Conservation (phyloP, 2,113 vertebrate species). For the Micronycteris hirsuta region DNA sequence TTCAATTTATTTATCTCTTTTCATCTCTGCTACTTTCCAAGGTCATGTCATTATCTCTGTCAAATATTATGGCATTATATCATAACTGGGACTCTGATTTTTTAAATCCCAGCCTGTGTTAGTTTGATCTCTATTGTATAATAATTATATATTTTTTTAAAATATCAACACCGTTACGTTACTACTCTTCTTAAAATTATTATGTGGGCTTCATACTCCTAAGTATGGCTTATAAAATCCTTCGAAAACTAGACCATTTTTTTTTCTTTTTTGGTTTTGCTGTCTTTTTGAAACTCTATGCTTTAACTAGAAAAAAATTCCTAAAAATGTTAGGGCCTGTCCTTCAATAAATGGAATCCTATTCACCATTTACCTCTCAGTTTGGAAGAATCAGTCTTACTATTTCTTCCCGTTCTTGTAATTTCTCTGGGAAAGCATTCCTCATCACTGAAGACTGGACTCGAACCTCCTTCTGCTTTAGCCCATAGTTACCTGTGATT, state of each 20-base stretch:
- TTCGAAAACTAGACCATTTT: background rate
- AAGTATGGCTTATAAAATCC: background rate
- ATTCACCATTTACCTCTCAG: background rate
- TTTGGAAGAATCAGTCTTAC: background rate
- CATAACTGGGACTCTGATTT: background rate
- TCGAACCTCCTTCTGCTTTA: background rate
- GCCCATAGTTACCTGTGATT: background rate
- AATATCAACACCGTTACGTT: background rate
- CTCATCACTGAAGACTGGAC: background rate
- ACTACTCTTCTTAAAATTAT: background rate
- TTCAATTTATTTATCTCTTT: background rate
- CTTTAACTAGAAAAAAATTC: background rate
- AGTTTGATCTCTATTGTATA: background rate
- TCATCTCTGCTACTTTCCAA: background rate
- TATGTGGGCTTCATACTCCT: background rate
- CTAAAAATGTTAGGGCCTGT: background rate
- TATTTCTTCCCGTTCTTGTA: background rate
- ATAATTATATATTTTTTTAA: background rate
- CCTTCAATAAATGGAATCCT: background rate
- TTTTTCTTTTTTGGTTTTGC: background rate
- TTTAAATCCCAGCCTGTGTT: background rate
- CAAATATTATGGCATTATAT: background rate
- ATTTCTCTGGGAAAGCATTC: background rate
- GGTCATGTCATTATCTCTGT: background rate
- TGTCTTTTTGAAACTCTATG: background rate